These are phyloP conservation scores for Diadophis punctatus DNA, from an alignment of 2,113 vertebrate genomes.

Conservation along the genomic window DNA sequence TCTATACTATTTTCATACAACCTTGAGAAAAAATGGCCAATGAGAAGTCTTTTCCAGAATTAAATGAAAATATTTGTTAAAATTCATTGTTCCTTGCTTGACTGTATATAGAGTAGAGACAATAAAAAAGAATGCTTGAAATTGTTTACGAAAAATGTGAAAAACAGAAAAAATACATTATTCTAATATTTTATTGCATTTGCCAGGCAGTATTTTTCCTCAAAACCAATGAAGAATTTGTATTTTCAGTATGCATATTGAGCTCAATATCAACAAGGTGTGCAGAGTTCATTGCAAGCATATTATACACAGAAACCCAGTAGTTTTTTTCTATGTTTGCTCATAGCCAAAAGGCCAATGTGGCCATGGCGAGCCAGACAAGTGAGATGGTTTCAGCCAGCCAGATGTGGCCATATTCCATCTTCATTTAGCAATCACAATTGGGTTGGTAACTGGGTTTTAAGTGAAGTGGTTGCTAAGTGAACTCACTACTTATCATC, in stretches of 20 bases:
- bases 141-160: neutral
- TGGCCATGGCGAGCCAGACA: neutral
- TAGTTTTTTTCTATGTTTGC: neutral
- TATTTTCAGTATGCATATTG: neutral
- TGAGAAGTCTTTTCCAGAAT: neutral
- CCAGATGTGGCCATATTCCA: neutral
- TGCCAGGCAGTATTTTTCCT: neutral
- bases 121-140: neutral
- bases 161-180: neutral
- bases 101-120: neutral
- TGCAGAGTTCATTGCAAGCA: neutral
- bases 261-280: neutral
- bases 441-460: neutral
- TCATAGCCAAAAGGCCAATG: neutral
- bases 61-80: neutral
- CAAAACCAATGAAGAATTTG: neutral
- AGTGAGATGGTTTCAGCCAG: neutral
- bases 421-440: neutral
- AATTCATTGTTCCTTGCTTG: neutral
- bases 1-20: neutral
- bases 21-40: neutral
- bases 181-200: neutral
- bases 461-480: neutral
- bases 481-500: neutral
- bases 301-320: neutral